Evolutionary conservation across 2,113 vertebrate species (phyloP).

Genomic region (Cochlearius cochlearius): DNA sequence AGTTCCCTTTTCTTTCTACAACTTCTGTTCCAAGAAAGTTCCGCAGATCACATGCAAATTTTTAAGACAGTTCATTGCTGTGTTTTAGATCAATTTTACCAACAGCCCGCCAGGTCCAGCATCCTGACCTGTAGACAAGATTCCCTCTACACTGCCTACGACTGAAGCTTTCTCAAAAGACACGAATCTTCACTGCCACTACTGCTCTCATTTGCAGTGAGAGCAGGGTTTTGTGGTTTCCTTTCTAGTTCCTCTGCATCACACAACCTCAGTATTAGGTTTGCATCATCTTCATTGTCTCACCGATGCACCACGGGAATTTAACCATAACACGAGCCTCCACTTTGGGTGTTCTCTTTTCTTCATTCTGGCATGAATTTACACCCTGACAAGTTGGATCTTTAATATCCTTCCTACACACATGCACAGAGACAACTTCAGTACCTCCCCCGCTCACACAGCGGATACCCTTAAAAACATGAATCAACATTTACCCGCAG

Average conservation of each 20-base stretch:
- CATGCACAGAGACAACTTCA: slow-evolving; percentile 1
- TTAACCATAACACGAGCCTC: neutral
- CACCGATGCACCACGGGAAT: neutral
- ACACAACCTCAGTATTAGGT: neutral
- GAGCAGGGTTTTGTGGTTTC: slow-evolving; percentile 42
- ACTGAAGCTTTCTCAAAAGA: neutral
- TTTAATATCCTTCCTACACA: slow-evolving; percentile 51
- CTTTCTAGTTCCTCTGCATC: neutral
- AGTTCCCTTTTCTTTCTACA: neutral
- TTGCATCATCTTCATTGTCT: neutral
- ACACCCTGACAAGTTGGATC: slow-evolving; percentile 42
- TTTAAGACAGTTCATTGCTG: neutral
- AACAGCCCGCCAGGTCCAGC: neutral
- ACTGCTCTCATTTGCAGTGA: neutral
- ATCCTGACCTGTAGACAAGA: neutral
- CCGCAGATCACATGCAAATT: neutral
- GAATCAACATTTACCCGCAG: slow-evolving; percentile 56
- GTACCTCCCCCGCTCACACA: neutral
- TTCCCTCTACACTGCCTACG: neutral
- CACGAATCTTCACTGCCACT: neutral
- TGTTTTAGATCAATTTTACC: neutral
- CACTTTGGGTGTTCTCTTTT: neutral
- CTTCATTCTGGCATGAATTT: slow-evolving; percentile 26
- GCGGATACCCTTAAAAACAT: slow-evolving; percentile 36
- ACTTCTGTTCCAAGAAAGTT: neutral